These are phyloP conservation scores for Aproaerema taeniolella DNA, from an alignment of 2,888 invertebrate genomes.

Conservation along the genomic window DNA sequence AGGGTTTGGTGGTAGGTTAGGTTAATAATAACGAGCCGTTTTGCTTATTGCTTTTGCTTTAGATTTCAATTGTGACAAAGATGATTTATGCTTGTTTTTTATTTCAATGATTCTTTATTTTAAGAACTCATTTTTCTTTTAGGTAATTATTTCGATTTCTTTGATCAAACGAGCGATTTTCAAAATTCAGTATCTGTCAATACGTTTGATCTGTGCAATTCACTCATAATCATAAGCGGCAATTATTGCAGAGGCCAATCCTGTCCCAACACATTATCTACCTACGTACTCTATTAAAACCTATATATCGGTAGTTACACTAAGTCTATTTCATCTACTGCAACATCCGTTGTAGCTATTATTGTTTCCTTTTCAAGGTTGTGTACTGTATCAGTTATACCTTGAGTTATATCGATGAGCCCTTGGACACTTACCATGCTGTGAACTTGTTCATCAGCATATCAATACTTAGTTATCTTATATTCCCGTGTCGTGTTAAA, in stretches of 20 bases:
- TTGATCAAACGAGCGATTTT: too few relatives aligned
- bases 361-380: conserved; percentile 4
- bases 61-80: too few relatives aligned
- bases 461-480: conserved; percentile 20
- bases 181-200: too few relatives aligned
- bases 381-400: too few relatives aligned
- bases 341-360: not conserved
- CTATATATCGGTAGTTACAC: conserved; percentile 1
- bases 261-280: conserved; percentile 28
- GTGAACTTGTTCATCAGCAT: not conserved
- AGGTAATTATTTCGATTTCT: too few relatives aligned
- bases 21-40: too few relatives aligned
- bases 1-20: too few relatives aligned
- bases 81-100: too few relatives aligned
- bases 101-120: too few relatives aligned
- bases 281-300: conserved; percentile 15
- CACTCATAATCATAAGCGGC: conserved; percentile 26
- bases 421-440: not conserved
- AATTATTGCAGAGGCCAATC: conserved; percentile 36
- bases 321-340: not conserved
- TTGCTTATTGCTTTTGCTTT: too few relatives aligned
- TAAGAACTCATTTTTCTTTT: too few relatives aligned
- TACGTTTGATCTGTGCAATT: too few relatives aligned
- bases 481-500: conserved; percentile 22
- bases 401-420: not conserved